These are phyloP conservation scores for Lydus trimaculatus DNA, from an alignment of 2,888 invertebrate species.

Conservation along the genomic window DNA sequence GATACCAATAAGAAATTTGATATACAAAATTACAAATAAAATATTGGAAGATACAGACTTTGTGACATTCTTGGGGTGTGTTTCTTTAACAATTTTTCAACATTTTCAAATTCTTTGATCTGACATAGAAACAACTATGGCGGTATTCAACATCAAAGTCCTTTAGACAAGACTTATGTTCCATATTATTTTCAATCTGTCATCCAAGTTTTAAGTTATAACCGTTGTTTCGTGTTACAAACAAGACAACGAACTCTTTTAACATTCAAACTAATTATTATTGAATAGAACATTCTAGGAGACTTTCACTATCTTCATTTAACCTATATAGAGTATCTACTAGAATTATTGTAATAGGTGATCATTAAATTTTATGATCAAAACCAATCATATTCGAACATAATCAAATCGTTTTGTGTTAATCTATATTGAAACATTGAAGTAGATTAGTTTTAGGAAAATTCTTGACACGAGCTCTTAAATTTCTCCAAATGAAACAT, in stretches of 20 bases:
- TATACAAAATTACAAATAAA: no score
- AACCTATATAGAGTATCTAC: no score
- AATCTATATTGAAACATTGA: background rate
- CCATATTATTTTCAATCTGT: background rate
- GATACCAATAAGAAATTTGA: no score
- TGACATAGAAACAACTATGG: background rate
- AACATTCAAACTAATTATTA: background rate
- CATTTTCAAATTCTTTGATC: background rate
- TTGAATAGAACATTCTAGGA: background rate
- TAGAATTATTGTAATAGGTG: background rate
- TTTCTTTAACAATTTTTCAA: background rate
- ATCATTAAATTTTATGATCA: background rate
- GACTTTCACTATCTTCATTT: background rate
- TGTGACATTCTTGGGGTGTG: background rate
- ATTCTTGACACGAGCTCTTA: background rate
- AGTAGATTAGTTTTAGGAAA: background rate
- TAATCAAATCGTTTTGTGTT: background rate
- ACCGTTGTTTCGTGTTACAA: background rate
- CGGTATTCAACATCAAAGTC: background rate
- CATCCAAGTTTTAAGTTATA: background rate
- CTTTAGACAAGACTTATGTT: background rate
- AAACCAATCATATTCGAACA: background rate
- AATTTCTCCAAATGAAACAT: background rate
- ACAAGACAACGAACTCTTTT: constrained; percentile 4
- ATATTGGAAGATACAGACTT: no score